Evolutionary conservation across 2,113 vertebrate species (phyloP), one percentile per base, ranked within the genome.

Genomic region (Origma solitaria): DNA sequence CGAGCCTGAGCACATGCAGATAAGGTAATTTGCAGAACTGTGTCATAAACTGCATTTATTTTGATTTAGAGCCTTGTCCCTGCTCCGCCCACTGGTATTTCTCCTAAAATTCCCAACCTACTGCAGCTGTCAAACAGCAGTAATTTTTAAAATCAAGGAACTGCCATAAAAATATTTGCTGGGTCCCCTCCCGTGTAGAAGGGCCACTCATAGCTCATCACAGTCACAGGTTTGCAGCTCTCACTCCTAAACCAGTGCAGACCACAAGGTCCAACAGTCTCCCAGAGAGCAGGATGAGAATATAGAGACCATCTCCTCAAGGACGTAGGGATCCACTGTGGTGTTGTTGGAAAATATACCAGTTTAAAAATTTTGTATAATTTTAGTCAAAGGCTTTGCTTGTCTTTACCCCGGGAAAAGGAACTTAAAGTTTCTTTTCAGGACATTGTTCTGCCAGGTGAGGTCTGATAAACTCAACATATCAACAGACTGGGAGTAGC

Each of bases 1-100:
- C 2, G 20, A 96, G 95, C 94, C 95, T 75, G 87, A 82, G 92
- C 84, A 81, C 90, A 92, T 1, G 25, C 85, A 93, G 93, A 94
- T 73, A 90, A 91, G 90, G 75, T 86, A 91, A 94, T 96, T 86
- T 92, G 90, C 20, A 13, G 90, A 81, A 92, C 64, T 44, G 62
- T 83, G 79, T 83, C 78, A 90, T 73, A 92, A 93, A 93, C 92
- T 49, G 79, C 90, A 81, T 92, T 93, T 66, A 83, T 81, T 82
- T 86, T 80, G 58, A 82, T 91, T 47, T 62, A 86, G 45, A 82
- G 75, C 44, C 15, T 73, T 58, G 64, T 50, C 47, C 76, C 90
- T 35, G 71, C 75, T 94, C 88, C 86, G 35, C 93, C 76, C 75
- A 66, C 42, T 1, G 2, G 24, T 35, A 44, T 70, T 61, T 70